These are phyloP conservation scores for Hirtodrosophila alboralis DNA, from an alignment of 2,888 invertebrate genomes.

Conservation along the genomic window DNA sequence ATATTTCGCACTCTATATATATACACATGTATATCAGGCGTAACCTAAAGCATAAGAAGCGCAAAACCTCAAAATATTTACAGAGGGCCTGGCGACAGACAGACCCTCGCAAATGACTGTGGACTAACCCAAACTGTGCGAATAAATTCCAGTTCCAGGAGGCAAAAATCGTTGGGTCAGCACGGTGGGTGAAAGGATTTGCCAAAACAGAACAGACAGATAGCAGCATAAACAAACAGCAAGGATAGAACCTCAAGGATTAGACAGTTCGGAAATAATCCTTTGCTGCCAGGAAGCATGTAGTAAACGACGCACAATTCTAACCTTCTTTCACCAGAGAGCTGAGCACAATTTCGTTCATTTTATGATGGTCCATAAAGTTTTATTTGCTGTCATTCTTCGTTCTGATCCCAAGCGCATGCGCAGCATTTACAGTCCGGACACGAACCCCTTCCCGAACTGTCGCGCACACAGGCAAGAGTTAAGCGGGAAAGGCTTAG, in stretches of 20 bases:
- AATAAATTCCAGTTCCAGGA: conserved; percentile 42
- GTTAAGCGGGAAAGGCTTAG: conserved; percentile 73
- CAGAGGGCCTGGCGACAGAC: conserved; percentile 35
- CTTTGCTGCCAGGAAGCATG: conserved; percentile 78
- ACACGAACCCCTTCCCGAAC: conserved; percentile 66
- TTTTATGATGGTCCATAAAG: conserved; percentile 63
- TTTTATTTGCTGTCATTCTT: conserved; percentile 74
- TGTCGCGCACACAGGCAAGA: conserved; percentile 56
- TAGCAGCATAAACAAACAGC: conserved; percentile 36
- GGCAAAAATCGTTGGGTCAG: conserved; percentile 45
- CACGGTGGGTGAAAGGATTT: conserved; percentile 67
- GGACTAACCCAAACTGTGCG: conserved; percentile 37
- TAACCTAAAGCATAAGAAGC: conserved; percentile 60
- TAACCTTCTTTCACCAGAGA: conserved; percentile 15
- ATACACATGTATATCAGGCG: no score
- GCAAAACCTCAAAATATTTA: conserved; percentile 79
- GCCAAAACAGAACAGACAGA: conserved; percentile 17
- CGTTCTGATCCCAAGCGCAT: conserved; percentile 49
- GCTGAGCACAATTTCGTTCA: conserved; percentile 31
- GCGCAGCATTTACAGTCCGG: conserved; percentile 59
- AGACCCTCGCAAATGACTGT: conserved; percentile 18
- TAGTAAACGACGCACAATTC: conserved; percentile 49
- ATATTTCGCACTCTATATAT: conserved; percentile 22
- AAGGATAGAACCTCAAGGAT: conserved; percentile 24
- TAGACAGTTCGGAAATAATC: conserved; percentile 74